Conservation (phyloP, 2,113 vertebrate species). For the Nestor notabilis region DNA sequence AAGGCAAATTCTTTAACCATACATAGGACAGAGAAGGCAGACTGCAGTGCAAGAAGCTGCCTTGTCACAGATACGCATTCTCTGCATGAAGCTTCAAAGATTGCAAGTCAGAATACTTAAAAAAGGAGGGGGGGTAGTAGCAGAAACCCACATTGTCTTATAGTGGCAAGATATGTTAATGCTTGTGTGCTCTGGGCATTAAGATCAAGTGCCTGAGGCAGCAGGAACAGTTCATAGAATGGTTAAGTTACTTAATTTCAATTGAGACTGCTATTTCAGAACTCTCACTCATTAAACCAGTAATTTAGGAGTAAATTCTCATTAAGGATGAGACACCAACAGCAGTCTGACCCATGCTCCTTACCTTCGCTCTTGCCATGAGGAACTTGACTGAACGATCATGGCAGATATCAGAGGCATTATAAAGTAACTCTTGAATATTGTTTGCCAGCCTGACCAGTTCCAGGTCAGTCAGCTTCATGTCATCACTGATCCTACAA, state of each 20-base stretch:
- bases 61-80: accelerated
- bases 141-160: not conserved
- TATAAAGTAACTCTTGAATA: conserved; percentile 88
- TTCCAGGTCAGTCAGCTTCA: conserved; percentile 91
- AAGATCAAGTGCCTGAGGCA: not conserved
- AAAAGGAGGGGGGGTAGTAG: not conserved
- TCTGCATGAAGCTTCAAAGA: not conserved
- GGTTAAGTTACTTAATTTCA: not conserved
- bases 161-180: not conserved
- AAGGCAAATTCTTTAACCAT: not conserved
- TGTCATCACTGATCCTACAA: conserved; percentile 83
- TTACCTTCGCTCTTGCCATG: conserved; percentile 92
- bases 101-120: not conserved
- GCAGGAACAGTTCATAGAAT: not conserved
- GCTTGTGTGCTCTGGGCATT: not conserved
- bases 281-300: not conserved
- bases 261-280: not conserved
- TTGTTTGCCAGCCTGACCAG: conserved; percentile 86
- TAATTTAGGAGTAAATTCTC: not conserved
- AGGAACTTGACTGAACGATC: conserved; percentile 96
- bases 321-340: not conserved
- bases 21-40: not conserved
- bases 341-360: not conserved
- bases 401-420: conserved; percentile 92
- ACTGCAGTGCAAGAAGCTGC: not conserved